These are phyloP conservation scores for Chondrosia reniformis DNA, from an alignment of 37 sponge, comb jelly and placozoan genomes.

Conservation along the genomic window DNA sequence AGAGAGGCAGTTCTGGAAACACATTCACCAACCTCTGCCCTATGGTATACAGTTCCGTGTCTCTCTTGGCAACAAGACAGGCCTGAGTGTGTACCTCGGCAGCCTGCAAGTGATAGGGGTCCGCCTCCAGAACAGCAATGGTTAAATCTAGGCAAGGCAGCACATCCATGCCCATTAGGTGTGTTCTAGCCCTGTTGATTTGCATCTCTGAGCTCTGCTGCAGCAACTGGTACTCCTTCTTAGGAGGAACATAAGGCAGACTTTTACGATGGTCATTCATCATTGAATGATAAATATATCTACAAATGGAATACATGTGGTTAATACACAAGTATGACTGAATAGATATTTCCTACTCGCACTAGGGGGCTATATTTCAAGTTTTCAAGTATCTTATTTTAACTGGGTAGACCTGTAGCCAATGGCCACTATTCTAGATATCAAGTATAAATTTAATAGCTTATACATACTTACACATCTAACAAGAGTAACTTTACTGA, in stretches of 20 bases:
- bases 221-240: no score
- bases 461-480: no score
- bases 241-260: no score
- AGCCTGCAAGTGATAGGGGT: conserved; percentile 63
- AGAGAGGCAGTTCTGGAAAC: conserved; percentile 57
- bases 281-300: conserved; percentile 41
- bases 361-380: no score
- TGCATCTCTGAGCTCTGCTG: conserved; percentile 37
- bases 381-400: no score
- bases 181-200: conserved; percentile 20
- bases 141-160: conserved; percentile 56
- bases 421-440: no score
- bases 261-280: conserved; percentile 19
- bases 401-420: no score
- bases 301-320: neutral
- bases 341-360: neutral
- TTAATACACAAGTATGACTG: neutral
- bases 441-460: no score
- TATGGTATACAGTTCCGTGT: conserved; percentile 58
- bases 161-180: conserved; percentile 32
- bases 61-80: conserved; percentile 44
- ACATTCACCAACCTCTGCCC: conserved; percentile 56
- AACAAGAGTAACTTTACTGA: no score
- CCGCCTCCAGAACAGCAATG: conserved; percentile 35
- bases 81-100: conserved; percentile 50